Conservation (phyloP, 2,797 vertebrate species). For the Acanthis flammea region DNA sequence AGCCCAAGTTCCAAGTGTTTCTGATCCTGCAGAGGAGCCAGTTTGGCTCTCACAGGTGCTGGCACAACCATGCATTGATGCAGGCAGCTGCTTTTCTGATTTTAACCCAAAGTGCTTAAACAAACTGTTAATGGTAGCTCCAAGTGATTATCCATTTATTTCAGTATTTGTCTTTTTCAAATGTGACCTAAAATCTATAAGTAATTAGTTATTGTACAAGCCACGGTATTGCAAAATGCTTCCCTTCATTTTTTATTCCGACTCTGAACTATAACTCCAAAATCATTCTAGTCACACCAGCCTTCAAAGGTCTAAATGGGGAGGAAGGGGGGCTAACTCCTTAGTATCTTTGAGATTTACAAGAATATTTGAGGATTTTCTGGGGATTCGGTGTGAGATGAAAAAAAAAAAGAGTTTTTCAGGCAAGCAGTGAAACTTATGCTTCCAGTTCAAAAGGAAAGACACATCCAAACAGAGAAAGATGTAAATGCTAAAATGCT, state of each 20-base stretch:
- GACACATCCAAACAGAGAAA: conserved; percentile 51
- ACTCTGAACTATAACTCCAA: conserved; percentile 56
- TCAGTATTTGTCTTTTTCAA: conserved; percentile 79
- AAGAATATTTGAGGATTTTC: conserved; percentile 78
- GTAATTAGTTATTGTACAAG: conserved; percentile 77
- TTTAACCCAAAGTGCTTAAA: conserved; percentile 52
- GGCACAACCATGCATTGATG: neutral
- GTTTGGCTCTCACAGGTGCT: neutral
- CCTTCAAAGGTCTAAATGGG: conserved; percentile 77
- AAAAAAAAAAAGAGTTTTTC: conserved; percentile 63
- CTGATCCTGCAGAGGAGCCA: neutral
- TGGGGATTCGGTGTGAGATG: conserved; percentile 68
- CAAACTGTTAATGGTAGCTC: conserved; percentile 59
- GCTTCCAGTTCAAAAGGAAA: conserved; percentile 71
- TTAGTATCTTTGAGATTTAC: conserved; percentile 77
- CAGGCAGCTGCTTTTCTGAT: conserved; percentile 29
- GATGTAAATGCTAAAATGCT: conserved; percentile 64
- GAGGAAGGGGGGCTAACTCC: conserved; percentile 67
- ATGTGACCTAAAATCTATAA: conserved; percentile 81
- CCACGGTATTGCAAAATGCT: conserved; percentile 53
- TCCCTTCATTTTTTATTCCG: conserved; percentile 77
- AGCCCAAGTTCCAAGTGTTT: neutral
- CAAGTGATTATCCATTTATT: conserved; percentile 71
- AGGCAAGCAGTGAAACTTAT: conserved; percentile 58
- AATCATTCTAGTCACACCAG: conserved; percentile 78